Percentiles rank a stretch among this genome's conserved stretches.
phyloP scores from a whole-genome alignment of 2,888 invertebrate species.

The Nineta flava region DNA sequence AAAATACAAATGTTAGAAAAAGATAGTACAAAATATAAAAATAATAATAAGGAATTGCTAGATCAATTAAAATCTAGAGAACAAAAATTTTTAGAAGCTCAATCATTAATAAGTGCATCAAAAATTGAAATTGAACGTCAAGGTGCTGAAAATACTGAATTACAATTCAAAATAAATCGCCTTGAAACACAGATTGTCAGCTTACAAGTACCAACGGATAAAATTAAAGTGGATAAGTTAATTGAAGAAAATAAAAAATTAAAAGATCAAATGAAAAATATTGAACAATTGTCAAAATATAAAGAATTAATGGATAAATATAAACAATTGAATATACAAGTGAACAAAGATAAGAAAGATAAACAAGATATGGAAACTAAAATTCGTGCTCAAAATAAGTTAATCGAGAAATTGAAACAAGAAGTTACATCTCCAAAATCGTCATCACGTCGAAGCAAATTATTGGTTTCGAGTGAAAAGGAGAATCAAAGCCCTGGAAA shows the following conservation, averaged over 20 bases:
- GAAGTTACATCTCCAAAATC: constrained; percentile 19
- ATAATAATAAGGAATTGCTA: constrained; percentile 10
- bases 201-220: constrained; percentile 15
- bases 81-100: constrained; percentile 8
- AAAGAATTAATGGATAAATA: too few species aligned
- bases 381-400: constrained; percentile 21
- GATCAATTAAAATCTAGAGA: constrained; percentile 9
- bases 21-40: not conserved
- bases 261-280: constrained; percentile 29
- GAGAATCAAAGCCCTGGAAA: constrained; percentile 30
- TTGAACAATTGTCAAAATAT: constrained; percentile 25
- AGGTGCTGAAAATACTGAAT: constrained; percentile 8
- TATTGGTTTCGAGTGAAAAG: constrained; percentile 25
- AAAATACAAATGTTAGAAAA: not conserved
- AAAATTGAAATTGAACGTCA: constrained; percentile 9
- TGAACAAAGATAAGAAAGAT: constrained; percentile 7
- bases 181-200: constrained; percentile 10
- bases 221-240: constrained; percentile 12
- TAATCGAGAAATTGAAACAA: constrained; percentile 27
- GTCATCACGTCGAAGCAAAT: constrained; percentile 21
- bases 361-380: constrained; percentile 21
- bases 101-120: constrained; percentile 6
- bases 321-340: too few species aligned
- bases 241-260: constrained; percentile 44
- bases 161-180: constrained; percentile 7